These are phyloP conservation scores for Cephus pulcher DNA, from an alignment of 2,888 invertebrate genomes.

Conservation along the genomic window DNA sequence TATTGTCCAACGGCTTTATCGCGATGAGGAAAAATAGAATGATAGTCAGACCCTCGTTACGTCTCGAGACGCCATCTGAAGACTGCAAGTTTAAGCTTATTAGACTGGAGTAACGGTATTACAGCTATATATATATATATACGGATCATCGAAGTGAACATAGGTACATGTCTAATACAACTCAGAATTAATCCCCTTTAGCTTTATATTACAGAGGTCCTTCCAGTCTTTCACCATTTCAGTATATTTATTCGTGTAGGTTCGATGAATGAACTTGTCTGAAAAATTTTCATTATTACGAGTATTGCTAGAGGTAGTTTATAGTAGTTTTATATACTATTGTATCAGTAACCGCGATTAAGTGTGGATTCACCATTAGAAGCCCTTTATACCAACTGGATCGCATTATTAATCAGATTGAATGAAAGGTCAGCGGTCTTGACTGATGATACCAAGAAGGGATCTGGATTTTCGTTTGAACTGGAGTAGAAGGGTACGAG, in stretches of 20 bases:
- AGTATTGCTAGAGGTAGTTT: not conserved
- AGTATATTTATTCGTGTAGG: not conserved
- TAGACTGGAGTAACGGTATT: not conserved
- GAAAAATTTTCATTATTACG: not conserved
- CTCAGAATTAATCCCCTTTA: not conserved
- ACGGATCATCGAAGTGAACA: not conserved
- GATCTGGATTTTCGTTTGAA: slow-evolving; percentile 37
- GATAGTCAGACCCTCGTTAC: not conserved
- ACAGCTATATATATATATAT: not conserved
- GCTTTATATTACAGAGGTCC: not conserved
- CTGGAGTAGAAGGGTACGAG: slow-evolving; percentile 43
- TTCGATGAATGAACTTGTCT: not conserved
- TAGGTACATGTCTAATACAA: not conserved
- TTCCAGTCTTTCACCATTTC: not conserved
- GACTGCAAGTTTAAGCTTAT: not conserved
- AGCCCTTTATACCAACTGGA: not conserved
- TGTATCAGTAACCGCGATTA: not conserved
- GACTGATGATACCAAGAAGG: slow-evolving; percentile 14
- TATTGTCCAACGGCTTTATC: slow-evolving; percentile 62
- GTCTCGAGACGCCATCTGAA: not conserved
- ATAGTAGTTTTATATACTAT: not conserved
- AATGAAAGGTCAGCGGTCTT: slow-evolving; percentile 19
- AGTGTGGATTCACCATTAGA: not conserved
- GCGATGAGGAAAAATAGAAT: slow-evolving; percentile 37
- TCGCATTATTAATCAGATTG: slow-evolving; percentile 3